Evolutionary conservation across 2,797 vertebrate genomes (phyloP).

Genomic region (Cichlasoma orientale): DNA sequence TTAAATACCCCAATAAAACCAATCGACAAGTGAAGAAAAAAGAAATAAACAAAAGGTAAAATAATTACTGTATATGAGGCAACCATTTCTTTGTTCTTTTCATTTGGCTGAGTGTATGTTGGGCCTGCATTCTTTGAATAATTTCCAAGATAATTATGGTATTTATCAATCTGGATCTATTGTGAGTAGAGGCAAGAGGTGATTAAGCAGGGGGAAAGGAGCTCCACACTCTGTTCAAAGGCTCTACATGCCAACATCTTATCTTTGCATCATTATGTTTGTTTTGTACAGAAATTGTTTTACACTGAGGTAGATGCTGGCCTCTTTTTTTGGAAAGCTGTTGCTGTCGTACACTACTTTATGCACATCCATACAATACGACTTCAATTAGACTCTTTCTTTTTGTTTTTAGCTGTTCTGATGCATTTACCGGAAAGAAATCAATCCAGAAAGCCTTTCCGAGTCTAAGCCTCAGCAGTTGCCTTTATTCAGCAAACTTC

Average conservation of each 20-base stretch:
- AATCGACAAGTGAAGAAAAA: too few species aligned
- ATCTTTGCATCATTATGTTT: background rate
- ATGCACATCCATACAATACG: background rate
- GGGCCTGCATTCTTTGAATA: background rate
- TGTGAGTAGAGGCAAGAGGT: background rate
- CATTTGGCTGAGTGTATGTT: background rate
- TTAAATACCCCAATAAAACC: too few species aligned
- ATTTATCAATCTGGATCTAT: background rate
- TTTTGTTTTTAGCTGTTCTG: background rate
- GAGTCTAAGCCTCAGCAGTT: background rate
- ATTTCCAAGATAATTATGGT: background rate
- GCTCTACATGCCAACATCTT: background rate
- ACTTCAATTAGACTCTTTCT: background rate
- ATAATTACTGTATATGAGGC: background rate
- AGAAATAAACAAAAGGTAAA: too few species aligned
- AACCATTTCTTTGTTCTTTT: background rate
- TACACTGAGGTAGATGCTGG: background rate
- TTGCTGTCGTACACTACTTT: background rate
- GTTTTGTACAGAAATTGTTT: background rate
- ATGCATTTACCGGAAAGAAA: background rate
- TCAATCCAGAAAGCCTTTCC: background rate
- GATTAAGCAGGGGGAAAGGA: background rate
- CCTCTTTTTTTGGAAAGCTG: background rate
- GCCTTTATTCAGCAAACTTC: background rate
- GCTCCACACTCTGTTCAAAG: background rate